Evolutionary conservation across 2,797 vertebrate genomes (phyloP), one percentile per base, ranked within the genome.

Genomic region (Cynopterus sphinx): DNA sequence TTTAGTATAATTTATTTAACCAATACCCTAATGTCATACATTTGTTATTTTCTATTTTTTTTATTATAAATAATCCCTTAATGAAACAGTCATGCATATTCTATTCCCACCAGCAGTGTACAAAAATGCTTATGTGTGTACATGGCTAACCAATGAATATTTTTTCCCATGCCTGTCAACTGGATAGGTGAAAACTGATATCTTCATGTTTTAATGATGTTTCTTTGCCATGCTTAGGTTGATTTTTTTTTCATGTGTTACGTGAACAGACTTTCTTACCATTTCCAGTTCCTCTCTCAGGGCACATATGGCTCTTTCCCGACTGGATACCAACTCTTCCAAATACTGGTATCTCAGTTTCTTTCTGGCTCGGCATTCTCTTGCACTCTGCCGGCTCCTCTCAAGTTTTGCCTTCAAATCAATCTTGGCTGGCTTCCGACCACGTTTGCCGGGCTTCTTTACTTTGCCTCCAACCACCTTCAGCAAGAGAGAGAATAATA

Each of bases 371-470:
- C 99, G 97, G 96, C 99, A 99, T 95, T 99, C 99, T n/a, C 99
- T 97, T 0, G 99, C 99, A 49, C 99, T 99, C 98, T 99, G 99
- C 2, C 99, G 98, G 97, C 99, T 99, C 33, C 99, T 98, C 98
- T 99, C 99, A 74, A 99, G 98, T 79, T 99, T 99, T 65, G 99
- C 99, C 98, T 99, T 99, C 98, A 99, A 97, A 98, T 99, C 99
- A 73, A 99, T 99, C 97, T 99, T 99, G 22, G 99, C 99, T 13
- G 99, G 99, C 97, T 99, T 99, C 11, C 99, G 99, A 10, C 99
- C 99, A 0, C 99, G 99, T 96, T 99, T 99, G 0, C 99, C 99
- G 0, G 99, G 99, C 96, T 99, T 99, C 99, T 99, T 99, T 78
- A 99, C 99, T 98, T 99, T 99, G 39, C 99, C 99, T 41, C 99